phyloP scores from a whole-genome alignment of 2,113 vertebrate genomes.

The Acrocephalus arundinaceus region DNA sequence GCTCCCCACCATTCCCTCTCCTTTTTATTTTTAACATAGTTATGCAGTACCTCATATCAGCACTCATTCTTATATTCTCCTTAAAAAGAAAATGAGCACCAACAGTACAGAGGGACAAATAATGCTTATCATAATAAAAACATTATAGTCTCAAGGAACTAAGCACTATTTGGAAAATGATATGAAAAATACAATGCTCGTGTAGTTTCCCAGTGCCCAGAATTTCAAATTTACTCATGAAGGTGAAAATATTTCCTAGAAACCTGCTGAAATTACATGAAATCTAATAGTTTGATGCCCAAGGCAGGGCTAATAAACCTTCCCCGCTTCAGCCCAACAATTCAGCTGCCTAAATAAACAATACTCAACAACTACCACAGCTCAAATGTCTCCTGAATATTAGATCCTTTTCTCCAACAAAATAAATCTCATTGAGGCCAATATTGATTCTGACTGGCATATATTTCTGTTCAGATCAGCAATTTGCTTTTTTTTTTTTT shows the following conservation, averaged over 20 bases:
- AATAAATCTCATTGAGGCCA: neutral
- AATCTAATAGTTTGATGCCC: slow-evolving; percentile 45
- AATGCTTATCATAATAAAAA: slow-evolving; percentile 49
- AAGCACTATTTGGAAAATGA: neutral
- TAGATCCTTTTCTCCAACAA: neutral
- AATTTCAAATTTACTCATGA: slow-evolving; percentile 46
- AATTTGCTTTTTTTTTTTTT: neutral
- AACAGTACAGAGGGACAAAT: slow-evolving; percentile 16
- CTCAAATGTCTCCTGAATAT: slow-evolving; percentile 24
- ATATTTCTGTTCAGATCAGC: slow-evolving; percentile 19
- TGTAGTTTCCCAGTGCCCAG: neutral
- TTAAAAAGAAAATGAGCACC: slow-evolving; percentile 29
- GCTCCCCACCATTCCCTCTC: neutral
- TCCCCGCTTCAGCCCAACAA: neutral
- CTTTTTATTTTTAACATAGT: slow-evolving; percentile 2
- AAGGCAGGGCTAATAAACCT: slow-evolving; percentile 56
- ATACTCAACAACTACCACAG: neutral
- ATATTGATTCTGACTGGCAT: neutral
- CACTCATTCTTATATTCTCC: neutral
- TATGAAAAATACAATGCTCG: neutral
- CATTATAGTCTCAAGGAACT: neutral
- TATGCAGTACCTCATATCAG: slow-evolving; percentile 11
- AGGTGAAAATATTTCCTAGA: slow-evolving; percentile 44
- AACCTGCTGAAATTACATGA: slow-evolving; percentile 38
- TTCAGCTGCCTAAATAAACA: slow-evolving; percentile 52